A percentile compares a stretch with the other conserved stretches of the same genome.
These are phyloP conservation scores for Gallirallus australis DNA, from an alignment of 2,797 vertebrate genomes.

Conservation along the genomic window DNA sequence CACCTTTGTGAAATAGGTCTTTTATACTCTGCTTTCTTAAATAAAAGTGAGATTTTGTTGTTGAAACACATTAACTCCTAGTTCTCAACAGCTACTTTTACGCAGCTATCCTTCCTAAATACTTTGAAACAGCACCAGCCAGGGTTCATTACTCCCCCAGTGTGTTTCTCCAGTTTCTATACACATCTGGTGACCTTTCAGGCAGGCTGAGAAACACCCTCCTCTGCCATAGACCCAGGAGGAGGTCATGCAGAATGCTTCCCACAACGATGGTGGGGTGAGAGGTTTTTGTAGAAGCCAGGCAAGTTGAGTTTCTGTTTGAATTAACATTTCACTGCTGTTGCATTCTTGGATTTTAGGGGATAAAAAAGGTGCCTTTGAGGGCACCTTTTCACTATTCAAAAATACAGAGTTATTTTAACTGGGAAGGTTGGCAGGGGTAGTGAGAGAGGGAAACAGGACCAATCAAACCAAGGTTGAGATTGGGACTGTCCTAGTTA, in stretches of 20 bases:
- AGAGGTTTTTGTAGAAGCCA: not conserved
- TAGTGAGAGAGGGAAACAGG: not conserved
- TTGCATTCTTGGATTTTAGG: not conserved
- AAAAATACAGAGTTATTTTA: not conserved
- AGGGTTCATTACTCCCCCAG: not conserved
- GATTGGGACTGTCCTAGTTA: not conserved
- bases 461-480: not conserved
- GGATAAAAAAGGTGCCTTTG: not conserved
- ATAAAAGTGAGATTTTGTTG: not conserved
- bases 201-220: not conserved
- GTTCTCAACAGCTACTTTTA: not conserved
- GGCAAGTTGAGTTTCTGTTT: not conserved
- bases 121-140: not conserved
- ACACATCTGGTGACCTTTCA: not conserved
- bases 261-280: fast-evolving
- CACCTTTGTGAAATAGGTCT: not conserved
- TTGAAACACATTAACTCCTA: not conserved
- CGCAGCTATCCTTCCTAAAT: not conserved
- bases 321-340: not conserved
- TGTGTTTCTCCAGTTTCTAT: not conserved
- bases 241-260: not conserved
- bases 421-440: not conserved
- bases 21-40: not conserved
- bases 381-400: not conserved
- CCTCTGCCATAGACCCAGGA: not conserved